These are phyloP conservation scores for Glaucidium brasilianum DNA, from an alignment of 2,113 vertebrate genomes.

Conservation along the genomic window DNA sequence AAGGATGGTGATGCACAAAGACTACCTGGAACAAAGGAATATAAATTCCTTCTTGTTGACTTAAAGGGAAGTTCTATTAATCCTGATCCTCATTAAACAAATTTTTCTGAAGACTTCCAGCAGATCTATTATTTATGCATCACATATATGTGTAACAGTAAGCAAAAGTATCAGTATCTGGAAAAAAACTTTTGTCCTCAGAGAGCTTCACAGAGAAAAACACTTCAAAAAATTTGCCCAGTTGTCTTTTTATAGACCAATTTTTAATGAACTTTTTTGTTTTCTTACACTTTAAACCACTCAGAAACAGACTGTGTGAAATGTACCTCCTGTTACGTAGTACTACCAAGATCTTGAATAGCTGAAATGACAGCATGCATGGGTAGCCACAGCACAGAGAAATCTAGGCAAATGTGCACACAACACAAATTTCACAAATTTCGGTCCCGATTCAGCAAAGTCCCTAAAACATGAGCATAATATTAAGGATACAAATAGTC, in stretches of 20 bases:
- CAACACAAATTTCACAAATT: not conserved
- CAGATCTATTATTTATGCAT: not conserved
- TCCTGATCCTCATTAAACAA: not conserved
- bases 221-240: not conserved
- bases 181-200: not conserved
- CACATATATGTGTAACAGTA: not conserved
- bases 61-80: not conserved
- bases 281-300: not conserved
- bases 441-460: not conserved
- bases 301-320: not conserved
- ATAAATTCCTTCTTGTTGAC: not conserved
- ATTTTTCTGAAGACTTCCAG: not conserved
- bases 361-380: not conserved
- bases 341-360: not conserved
- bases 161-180: not conserved
- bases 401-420: not conserved
- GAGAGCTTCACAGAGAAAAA: not conserved
- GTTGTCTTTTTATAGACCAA: not conserved
- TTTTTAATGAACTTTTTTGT: constrained; percentile 8
- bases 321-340: not conserved
- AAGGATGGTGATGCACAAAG: not conserved
- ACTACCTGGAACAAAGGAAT: not conserved
- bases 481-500: not conserved
- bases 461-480: not conserved
- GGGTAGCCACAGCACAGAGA: not conserved